Percentiles rank a stretch among this genome's conserved stretches.
Evolutionary conservation across 2,888 invertebrate species (phyloP).

Genomic region (Lasius platythorax): DNA sequence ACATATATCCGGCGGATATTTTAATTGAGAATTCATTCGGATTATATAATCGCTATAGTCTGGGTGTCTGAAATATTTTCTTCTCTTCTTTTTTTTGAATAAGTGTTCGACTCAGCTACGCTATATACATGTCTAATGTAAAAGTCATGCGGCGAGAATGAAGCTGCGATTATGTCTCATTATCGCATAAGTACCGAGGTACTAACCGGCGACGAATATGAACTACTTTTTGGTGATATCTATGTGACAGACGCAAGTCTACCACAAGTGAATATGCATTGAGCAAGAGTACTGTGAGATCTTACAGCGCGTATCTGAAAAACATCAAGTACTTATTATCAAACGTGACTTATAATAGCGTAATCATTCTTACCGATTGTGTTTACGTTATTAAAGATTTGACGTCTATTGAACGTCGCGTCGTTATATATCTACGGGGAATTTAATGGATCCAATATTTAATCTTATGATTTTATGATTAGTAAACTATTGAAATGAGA

Average conservation of each 20-base stretch:
- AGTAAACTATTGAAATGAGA: too few relatives aligned
- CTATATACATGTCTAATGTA: slow-evolving; percentile 24
- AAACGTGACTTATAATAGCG: slow-evolving; percentile 8
- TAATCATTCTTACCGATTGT: background rate
- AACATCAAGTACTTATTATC: slow-evolving; percentile 4
- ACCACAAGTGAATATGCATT: slow-evolving; percentile 16
- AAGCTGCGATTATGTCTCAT: slow-evolving; percentile 71
- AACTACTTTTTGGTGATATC: slow-evolving; percentile 37
- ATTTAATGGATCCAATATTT: background rate
- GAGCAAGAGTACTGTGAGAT: slow-evolving; percentile 35
- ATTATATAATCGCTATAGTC: background rate
- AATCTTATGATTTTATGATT: background rate
- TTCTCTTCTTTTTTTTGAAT: background rate
- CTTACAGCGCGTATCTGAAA: background rate
- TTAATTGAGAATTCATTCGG: background rate
- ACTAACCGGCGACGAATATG: background rate
- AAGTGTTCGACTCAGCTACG: slow-evolving; percentile 13
- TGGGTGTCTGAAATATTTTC: slow-evolving; percentile 32
- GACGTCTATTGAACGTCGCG: background rate
- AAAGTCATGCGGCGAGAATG: slow-evolving; percentile 28
- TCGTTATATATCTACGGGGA: background rate
- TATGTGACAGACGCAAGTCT: slow-evolving; percentile 6
- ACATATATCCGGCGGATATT: background rate
- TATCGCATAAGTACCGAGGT: slow-evolving; percentile 54
- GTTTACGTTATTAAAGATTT: slow-evolving; percentile 4